Evolutionary conservation across 2,113 vertebrate genomes (phyloP).

Genomic region (Periophthalmodon schlosseri): DNA sequence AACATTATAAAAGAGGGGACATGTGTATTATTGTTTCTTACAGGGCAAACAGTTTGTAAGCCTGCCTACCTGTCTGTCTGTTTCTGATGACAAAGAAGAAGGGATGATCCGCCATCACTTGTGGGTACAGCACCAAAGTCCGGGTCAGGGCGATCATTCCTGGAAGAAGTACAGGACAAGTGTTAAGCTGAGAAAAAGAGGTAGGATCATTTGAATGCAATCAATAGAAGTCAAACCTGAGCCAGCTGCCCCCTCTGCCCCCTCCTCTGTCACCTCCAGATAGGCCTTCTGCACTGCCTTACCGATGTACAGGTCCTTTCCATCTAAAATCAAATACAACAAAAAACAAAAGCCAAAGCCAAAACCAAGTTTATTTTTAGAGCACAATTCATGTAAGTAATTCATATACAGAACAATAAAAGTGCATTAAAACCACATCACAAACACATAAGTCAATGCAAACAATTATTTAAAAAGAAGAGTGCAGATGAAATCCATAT

Average conservation of each 20-base stretch:
- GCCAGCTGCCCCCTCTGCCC: conserved; percentile 91
- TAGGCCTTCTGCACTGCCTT: conserved; percentile 94
- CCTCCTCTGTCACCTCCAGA: conserved; percentile 97
- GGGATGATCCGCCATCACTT: conserved; percentile 96
- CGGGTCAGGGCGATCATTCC: conserved; percentile 94
- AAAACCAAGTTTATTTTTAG: too few species aligned
- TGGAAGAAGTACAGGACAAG: conserved; percentile 48
- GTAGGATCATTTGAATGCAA: conserved; percentile 2
- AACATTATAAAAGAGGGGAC: too few species aligned
- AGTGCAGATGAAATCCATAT: too few species aligned
- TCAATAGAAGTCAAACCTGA: conserved; percentile 80
- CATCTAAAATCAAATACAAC: conserved; percentile 45
- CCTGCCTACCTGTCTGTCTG: conserved; percentile 86
- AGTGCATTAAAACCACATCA: too few species aligned
- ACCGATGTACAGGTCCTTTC: conserved; percentile 87
- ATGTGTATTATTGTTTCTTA: too few species aligned
- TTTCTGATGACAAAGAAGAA: conserved; percentile 96
- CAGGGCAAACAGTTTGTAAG: neutral
- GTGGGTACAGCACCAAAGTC: conserved; percentile 93
- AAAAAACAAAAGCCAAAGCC: neutral
- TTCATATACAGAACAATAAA: too few species aligned
- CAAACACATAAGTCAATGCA: too few species aligned
- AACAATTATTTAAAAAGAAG: too few species aligned
- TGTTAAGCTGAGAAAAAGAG: conserved; percentile 25
- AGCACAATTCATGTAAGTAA: too few species aligned